Evolutionary conservation across 2,888 invertebrate species (phyloP), one percentile per base, ranked within the genome.

Genomic region (Villa cingulata): DNA sequence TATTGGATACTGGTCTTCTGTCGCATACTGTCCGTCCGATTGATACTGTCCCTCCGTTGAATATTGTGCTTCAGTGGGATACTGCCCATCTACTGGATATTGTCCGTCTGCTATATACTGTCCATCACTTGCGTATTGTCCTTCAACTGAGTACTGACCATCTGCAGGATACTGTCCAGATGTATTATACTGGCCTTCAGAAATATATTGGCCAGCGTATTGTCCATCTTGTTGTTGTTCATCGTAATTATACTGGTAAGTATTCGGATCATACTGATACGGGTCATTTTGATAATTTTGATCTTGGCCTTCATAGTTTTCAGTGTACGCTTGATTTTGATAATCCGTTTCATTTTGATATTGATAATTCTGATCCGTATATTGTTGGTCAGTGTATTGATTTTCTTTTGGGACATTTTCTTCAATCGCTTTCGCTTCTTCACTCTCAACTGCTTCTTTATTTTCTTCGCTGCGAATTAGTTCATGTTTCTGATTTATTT

Each of bases 171-270:
- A n/a, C n/a, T n/a, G n/a, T n/a, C n/a, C n/a, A n/a, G n/a, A n/a
- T n/a, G n/a, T n/a, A n/a, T n/a, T n/a, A n/a, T n/a, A n/a, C n/a
- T n/a, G n/a, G n/a, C n/a, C n/a, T n/a, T n/a, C n/a, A n/a, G n/a
- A n/a, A n/a, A n/a, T n/a, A 14, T 34, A 18, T 39, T 45, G 45
- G 10, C 18, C n/a, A 14, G 29, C 10, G 18, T 39, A 39, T 23
- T 37, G 20, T 36, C 18, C 37, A 17, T 19, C 34, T 17, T 61
- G 50, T 54, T 65, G 64, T 17, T 61, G 50, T 54, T 65, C 64
- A 29, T 62, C 62, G 53, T 66, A 68, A 49, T 62, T 62, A 48
- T 67, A 68, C 19, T 64, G 62, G 54, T 67, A 67, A 34, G 59
- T 57, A 47, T 58, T 63, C 27, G 61, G 58, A 56, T 63, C 66